Base-by-base conservation (phyloP, 2,113 vertebrate species). In the Quiscalus mexicanus region DNA sequence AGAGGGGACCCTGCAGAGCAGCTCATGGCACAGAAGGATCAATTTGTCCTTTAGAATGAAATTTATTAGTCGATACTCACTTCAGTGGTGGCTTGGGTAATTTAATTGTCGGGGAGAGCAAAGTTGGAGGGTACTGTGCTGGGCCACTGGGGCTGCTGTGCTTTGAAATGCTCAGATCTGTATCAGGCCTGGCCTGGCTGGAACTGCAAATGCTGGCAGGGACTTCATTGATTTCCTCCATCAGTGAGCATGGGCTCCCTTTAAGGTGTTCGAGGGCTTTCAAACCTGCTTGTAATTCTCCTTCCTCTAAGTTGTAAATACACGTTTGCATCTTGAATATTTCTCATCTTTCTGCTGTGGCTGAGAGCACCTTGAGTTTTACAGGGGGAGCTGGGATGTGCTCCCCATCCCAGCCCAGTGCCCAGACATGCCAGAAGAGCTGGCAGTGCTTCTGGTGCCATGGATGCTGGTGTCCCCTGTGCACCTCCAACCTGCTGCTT, bases 1-100 rank as follows among this genome's bases (percentile, higher is more conserved):
- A 37, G 41, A 47, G 55, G 88, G 87, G 73, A 35, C 22, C 88
- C 78, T 80, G 73, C 45, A 7, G 71, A 91, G 82, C 74, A 65
- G 56, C 76, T 84, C 35, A 50, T 42, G 80, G 39, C 85, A 81
- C 90, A 78, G 33, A 37, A 94, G 89, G 90, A 90, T 96, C 95
- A 89, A 84, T 91, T 93, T 96, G 84, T 91, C 90, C 93, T 95
- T 85, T 58, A 68, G 50, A 90, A 94, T 90, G 94, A 91, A 96
- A 95, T 83, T 79, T 96, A 94, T 90, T 95, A 92, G 95, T 95
- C 58, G 9, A 93, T 94, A 96, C 20, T 76, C 81, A 70, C 95
- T 91, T 85, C 71, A 56, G 39, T 35, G 59, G 73, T 87, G 78
- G 63, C 42, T 94, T 47, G 77, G 73, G 59, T 79, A 80, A 88